Base-by-base conservation (phyloP, 2,113 vertebrate species). In the Pagrus major region DNA sequence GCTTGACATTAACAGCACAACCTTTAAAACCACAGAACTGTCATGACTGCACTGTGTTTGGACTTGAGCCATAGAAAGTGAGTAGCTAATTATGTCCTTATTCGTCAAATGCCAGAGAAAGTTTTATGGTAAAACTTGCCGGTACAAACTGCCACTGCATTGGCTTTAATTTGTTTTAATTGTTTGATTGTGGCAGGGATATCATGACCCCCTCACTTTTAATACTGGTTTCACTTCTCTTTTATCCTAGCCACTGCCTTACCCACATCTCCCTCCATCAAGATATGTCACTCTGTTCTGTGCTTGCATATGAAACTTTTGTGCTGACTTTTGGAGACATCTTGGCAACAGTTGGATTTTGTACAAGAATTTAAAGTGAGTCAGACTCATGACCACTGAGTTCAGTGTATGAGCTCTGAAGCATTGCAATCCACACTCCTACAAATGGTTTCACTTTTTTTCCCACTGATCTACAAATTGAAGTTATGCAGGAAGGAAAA, bases 21-120 rank as follows among this genome's bases (percentile, higher is more conserved):
- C 68, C 41, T 59, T 82, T 77, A 51, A 33, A 76, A 72, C 20
- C 54, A 33, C 33, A 68, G 35, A 6, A 8, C 16, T 52, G 44
- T 49, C 52, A 52, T 63, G 39, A 49, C 14, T 47, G 12, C 29
- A 23, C 66, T 66, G 35, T 14, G 0, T 20, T 23, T 55, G 21
- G 15, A 59, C 8, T 29, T 42, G 4, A 42, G 44, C 10, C 7
- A 18, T 1, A 21, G 16, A 14, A 15, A 41, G 11, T 33, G 42
- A 11, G 8, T 46, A 18, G 73, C 33, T 18, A 18, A 65, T 55
- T 47, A 33, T 25, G 16, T 29, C n/a, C 1, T 3, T 37, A 27
- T 41, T 25, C 0, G 4, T 68, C n/a, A 67, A 10, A 66, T 16
- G 18, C 37, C 2, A 18, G 16, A 51, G 15, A 2, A 52, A 51